Conservation (phyloP, 2,888 invertebrate genomes). For the Elysia crispata region DNA sequence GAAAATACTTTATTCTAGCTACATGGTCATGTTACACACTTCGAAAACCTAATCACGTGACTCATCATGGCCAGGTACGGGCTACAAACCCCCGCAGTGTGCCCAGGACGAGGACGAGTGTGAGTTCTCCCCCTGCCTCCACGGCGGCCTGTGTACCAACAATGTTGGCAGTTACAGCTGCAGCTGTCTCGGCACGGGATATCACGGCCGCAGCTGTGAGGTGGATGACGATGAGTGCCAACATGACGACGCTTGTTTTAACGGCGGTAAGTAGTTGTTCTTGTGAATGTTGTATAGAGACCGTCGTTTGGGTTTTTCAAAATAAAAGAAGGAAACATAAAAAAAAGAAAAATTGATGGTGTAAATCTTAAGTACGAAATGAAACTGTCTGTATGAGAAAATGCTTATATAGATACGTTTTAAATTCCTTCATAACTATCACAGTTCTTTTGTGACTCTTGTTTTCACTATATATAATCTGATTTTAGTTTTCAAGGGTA, state of each 20-base stretch:
- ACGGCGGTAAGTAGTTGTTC: conserved; percentile 60
- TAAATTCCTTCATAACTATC: too few relatives aligned
- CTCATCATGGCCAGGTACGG: conserved; percentile 50
- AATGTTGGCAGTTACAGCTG: conserved; percentile 61
- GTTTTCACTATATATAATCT: too few relatives aligned
- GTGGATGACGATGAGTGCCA: conserved; percentile 66
- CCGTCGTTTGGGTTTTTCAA: too few relatives aligned
- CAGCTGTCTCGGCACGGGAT: conserved; percentile 66
- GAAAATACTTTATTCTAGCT: background rate
- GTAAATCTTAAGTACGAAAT: too few relatives aligned
- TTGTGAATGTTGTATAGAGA: too few relatives aligned
- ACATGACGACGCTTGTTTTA: conserved; percentile 62
- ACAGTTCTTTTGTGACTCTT: too few relatives aligned
- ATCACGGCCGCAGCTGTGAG: conserved; percentile 60
- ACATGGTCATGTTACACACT: too few relatives aligned
- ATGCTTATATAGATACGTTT: too few relatives aligned
- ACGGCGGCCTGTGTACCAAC: conserved; percentile 65
- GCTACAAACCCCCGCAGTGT: conserved; percentile 62
- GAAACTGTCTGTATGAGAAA: too few relatives aligned
- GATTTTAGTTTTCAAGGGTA: too few relatives aligned
- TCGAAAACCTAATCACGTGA: background rate
- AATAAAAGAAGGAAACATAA: too few relatives aligned
- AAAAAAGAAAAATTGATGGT: too few relatives aligned
- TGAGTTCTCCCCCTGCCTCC: conserved; percentile 53
- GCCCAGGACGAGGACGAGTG: conserved; percentile 65